Evolutionary conservation across 2,797 vertebrate genomes (phyloP).

Genomic region (Toxotes lorentzi): DNA sequence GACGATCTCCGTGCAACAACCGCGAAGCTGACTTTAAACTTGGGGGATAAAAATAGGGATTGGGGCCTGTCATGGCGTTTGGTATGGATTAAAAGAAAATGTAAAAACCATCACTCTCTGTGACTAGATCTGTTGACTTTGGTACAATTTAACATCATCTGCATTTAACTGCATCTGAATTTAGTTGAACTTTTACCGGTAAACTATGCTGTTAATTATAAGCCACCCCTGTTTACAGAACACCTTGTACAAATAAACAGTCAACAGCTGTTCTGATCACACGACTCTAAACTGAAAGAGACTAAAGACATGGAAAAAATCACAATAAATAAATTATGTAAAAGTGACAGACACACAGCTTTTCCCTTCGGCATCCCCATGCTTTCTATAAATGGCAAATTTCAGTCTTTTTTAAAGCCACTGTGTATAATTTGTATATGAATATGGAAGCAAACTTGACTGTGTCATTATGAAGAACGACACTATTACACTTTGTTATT

Average conservation of each 20-base stretch:
- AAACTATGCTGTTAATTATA: too few relatives aligned
- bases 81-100: not conserved
- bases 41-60: not conserved
- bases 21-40: conserved; percentile 1
- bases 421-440: not conserved
- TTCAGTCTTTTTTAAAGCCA: not conserved
- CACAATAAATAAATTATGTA: not conserved
- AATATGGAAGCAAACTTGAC: not conserved
- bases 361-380: not conserved
- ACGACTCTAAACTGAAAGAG: not conserved
- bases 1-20: not conserved
- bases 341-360: conserved; percentile 16
- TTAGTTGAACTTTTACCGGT: too few relatives aligned
- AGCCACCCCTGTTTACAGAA: not conserved
- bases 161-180: too few relatives aligned
- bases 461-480: too few relatives aligned
- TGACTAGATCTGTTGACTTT: too few relatives aligned
- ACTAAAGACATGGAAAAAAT: not conserved
- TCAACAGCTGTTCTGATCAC: not conserved
- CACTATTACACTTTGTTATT: too few relatives aligned
- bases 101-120: not conserved
- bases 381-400: not conserved
- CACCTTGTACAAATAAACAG: not conserved
- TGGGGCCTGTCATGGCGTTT: not conserved
- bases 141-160: not conserved